These are phyloP conservation scores for Novumbra hubbsi DNA, from an alignment of 2,797 vertebrate genomes.

Conservation along the genomic window DNA sequence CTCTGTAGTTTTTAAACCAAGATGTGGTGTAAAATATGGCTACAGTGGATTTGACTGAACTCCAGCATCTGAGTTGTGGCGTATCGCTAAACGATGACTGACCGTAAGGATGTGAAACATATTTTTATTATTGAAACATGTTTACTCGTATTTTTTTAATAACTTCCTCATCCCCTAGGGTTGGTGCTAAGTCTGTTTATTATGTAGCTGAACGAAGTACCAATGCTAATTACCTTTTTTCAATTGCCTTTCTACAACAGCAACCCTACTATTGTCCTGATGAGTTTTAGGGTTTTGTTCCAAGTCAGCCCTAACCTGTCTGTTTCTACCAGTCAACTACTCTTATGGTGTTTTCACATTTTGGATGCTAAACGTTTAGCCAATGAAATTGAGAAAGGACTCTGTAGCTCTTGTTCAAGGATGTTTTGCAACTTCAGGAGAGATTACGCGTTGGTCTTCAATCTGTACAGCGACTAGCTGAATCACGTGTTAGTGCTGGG, in stretches of 20 bases:
- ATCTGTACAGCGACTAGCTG: background rate
- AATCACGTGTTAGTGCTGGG: background rate
- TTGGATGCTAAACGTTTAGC: no score
- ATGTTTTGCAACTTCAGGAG: no score
- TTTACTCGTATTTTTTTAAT: constrained; percentile 24
- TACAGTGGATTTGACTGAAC: constrained; percentile 1
- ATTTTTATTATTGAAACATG: constrained; percentile 27
- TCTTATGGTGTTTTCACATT: no score
- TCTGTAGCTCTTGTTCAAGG: no score
- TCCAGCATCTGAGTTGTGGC: constrained; percentile 35
- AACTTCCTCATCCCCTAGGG: constrained; percentile 30
- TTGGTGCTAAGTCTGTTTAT: constrained; percentile 58
- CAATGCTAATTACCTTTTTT: background rate
- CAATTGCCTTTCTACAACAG: constrained; percentile 1
- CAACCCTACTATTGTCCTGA: background rate
- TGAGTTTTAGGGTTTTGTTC: background rate
- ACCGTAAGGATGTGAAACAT: constrained; percentile 50
- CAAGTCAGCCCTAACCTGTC: background rate
- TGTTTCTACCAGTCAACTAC: background rate
- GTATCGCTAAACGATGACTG: constrained; percentile 37
- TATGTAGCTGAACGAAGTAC: background rate
- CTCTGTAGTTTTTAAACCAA: background rate
- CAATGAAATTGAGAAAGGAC: no score
- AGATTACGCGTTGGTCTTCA: background rate
- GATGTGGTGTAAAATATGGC: background rate